Evolutionary conservation across 1,140 invertebrate genomes (phyloP).

Genomic region (Drosophila bocqueti): DNA sequence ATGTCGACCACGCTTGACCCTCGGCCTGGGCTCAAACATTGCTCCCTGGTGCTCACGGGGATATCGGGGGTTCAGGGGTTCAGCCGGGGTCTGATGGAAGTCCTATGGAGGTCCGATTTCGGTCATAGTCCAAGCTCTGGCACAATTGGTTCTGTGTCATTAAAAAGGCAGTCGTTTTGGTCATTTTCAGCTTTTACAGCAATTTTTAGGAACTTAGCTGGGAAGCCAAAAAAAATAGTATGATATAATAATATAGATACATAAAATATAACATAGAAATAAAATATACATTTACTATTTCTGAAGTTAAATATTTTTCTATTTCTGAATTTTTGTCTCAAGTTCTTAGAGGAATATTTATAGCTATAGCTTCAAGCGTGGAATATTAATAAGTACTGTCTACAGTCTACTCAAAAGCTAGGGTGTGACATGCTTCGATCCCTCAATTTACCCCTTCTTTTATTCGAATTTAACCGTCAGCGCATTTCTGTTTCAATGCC

Average conservation of each 20-base stretch:
- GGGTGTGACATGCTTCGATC: conserved; percentile 20
- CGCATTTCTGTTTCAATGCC: conserved; percentile 21
- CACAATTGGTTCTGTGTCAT: neutral
- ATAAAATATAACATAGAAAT: neutral
- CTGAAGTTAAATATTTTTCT: neutral
- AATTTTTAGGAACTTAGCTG: neutral
- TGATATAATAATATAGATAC: neutral
- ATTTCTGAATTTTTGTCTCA: neutral
- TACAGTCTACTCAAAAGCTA: neutral
- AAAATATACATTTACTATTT: neutral
- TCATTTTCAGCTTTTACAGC: too few relatives aligned
- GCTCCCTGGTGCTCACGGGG: conserved; percentile 19
- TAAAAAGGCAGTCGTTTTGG: neutral
- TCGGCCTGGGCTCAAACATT: conserved; percentile 22
- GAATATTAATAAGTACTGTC: neutral
- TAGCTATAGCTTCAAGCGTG: neutral
- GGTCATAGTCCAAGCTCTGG: conserved; percentile 19
- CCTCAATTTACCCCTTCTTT: neutral
- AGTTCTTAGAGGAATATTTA: neutral
- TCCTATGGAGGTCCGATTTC: conserved; percentile 12
- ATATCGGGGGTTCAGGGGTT: conserved; percentile 26
- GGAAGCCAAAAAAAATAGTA: too few relatives aligned
- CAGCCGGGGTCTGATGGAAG: conserved; percentile 21
- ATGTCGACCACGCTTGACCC: conserved; percentile 54
- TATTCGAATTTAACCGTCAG: conserved; percentile 46